Conservation (phyloP, 2,797 vertebrate genomes). For the Onychomys leucogaster region DNA sequence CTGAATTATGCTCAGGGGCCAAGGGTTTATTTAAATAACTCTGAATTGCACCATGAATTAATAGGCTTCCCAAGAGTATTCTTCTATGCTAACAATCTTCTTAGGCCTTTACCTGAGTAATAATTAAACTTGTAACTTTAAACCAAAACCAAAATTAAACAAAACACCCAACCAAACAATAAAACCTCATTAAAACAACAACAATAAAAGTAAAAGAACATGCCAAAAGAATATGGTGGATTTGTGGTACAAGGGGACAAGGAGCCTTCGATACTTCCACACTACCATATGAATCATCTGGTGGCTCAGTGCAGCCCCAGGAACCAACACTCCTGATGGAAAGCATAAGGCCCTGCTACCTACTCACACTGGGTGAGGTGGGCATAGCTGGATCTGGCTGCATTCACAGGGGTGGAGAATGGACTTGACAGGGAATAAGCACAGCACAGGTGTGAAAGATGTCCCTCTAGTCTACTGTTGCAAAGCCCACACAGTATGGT, state of each 20-base stretch:
- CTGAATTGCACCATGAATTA: conserved; percentile 65
- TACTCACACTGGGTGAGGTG: background rate
- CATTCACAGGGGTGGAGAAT: background rate
- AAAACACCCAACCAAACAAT: background rate
- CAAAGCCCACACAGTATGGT: background rate
- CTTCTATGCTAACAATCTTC: conserved; percentile 59
- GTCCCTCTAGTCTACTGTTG: background rate
- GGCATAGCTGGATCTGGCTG: background rate
- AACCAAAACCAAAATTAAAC: conserved; percentile 62
- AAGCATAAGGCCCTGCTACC: conserved; percentile 33
- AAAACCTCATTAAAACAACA: conserved; percentile 55
- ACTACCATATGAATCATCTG: background rate
- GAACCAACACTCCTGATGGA: background rate
- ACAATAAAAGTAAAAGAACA: conserved; percentile 36
- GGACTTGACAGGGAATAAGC: background rate
- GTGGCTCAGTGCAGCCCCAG: background rate
- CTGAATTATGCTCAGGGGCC: conserved; percentile 35
- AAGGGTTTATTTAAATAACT: conserved; percentile 57
- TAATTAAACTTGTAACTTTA: conserved; percentile 66
- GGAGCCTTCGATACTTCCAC: conserved; percentile 6
- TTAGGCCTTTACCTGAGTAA: conserved; percentile 64
- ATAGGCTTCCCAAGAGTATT: conserved; percentile 55
- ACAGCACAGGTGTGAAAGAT: background rate
- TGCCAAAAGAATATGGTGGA: background rate
- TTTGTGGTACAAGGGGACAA: conserved; percentile 55